These are phyloP conservation scores for Pedionomus torquatus DNA, from an alignment of 2,113 vertebrate genomes.

Conservation along the genomic window DNA sequence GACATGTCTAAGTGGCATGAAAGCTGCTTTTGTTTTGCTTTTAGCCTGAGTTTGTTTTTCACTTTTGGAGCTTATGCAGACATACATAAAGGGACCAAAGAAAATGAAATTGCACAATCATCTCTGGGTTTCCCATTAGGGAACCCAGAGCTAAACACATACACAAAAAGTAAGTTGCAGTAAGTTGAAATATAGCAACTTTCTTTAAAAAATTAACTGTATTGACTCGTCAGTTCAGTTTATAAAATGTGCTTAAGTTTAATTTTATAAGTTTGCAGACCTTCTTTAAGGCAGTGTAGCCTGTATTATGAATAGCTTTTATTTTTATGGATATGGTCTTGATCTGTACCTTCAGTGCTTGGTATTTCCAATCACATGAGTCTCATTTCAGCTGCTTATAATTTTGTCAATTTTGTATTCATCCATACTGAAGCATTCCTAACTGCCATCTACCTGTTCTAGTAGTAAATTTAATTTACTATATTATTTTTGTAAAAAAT, in stretches of 20 bases:
- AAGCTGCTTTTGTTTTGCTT: background rate
- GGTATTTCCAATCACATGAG: background rate
- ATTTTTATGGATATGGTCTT: background rate
- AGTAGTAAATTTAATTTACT: background rate
- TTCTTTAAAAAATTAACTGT: background rate
- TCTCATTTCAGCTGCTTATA: background rate
- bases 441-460: background rate
- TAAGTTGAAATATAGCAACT: background rate
- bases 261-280: background rate
- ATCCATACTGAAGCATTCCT: background rate
- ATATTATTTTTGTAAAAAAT: background rate
- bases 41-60: background rate
- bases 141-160: background rate
- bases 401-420: background rate
- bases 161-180: background rate
- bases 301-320: background rate
- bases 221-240: background rate
- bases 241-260: background rate
- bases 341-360: background rate
- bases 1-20: background rate
- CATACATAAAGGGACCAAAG: background rate
- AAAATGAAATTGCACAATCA: background rate
- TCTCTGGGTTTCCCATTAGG: background rate
- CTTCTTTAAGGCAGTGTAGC: background rate
- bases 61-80: background rate